Conservation (phyloP, 2,113 vertebrate genomes). For the Uropsilus gracilis region DNA sequence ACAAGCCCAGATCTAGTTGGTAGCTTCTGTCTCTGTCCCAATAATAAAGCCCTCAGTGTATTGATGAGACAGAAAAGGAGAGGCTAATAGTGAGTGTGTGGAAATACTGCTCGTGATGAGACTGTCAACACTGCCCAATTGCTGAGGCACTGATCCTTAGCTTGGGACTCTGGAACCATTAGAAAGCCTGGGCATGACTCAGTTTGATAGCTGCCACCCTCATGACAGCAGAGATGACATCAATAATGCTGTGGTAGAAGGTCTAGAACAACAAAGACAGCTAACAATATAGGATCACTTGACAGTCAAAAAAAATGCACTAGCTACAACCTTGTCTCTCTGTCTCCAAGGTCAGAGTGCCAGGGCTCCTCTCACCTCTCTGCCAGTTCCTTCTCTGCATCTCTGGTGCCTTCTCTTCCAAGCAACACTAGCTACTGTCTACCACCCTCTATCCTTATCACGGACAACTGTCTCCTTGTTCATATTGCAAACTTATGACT, state of each 20-base stretch:
- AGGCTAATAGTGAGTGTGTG: neutral
- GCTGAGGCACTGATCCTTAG: neutral
- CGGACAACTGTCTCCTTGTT: neutral
- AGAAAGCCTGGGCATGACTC: neutral
- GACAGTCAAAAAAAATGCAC: neutral
- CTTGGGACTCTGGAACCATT: neutral
- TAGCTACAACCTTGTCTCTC: neutral
- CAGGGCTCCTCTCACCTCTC: neutral
- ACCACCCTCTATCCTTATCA: neutral
- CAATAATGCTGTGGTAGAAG: no score
- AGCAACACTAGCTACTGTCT: neutral
- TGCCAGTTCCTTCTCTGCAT: neutral
- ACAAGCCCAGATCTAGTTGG: neutral
- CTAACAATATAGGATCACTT: neutral
- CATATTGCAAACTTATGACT: neutral
- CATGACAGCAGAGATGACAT: neutral
- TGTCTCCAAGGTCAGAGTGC: neutral
- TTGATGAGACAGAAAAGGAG: neutral
- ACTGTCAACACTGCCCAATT: neutral
- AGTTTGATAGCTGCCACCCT: neutral
- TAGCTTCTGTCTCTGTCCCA: neutral
- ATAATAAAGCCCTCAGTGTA: neutral
- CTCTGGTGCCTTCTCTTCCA: neutral
- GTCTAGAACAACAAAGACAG: no score
- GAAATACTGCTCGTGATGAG: neutral